These are phyloP conservation scores for Dromaius novaehollandiae DNA, from an alignment of 2,113 vertebrate genomes.

Conservation along the genomic window DNA sequence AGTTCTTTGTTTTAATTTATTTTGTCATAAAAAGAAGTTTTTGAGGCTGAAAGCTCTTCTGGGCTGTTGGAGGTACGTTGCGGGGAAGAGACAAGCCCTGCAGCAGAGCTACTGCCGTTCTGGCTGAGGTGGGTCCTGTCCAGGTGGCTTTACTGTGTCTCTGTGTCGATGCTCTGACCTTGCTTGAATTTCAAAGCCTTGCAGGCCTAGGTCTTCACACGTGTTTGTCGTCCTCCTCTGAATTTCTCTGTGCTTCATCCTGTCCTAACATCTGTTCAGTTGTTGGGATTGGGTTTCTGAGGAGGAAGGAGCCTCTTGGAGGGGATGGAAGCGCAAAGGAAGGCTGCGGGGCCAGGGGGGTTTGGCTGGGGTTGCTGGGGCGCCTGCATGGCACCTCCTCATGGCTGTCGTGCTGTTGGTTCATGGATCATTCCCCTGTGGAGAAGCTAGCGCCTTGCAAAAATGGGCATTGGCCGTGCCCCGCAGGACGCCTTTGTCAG, in stretches of 20 bases:
- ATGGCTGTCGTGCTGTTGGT: fast-evolving
- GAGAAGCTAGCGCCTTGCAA: fast-evolving
- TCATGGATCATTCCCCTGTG: neutral
- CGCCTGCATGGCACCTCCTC: neutral
- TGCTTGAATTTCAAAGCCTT: neutral
- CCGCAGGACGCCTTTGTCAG: neutral
- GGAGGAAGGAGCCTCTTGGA: neutral
- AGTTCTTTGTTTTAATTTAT: neutral
- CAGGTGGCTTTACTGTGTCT: neutral
- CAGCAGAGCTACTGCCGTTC: fast-evolving
- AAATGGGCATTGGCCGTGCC: neutral
- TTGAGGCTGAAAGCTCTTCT: neutral
- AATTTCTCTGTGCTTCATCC: neutral
- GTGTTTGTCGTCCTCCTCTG: neutral
- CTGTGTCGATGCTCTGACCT: neutral
- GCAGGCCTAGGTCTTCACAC: neutral
- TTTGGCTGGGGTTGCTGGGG: neutral
- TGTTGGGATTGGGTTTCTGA: neutral
- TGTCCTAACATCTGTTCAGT: neutral
- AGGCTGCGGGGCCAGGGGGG: neutral
- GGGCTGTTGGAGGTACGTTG: neutral
- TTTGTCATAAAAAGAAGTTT: neutral
- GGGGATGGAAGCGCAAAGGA: neutral
- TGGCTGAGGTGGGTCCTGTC: neutral
- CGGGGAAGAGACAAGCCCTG: neutral